Evolutionary conservation across 2,113 vertebrate genomes (phyloP), one percentile per base, ranked within the genome.

Genomic region (Microcebus jonahi): DNA sequence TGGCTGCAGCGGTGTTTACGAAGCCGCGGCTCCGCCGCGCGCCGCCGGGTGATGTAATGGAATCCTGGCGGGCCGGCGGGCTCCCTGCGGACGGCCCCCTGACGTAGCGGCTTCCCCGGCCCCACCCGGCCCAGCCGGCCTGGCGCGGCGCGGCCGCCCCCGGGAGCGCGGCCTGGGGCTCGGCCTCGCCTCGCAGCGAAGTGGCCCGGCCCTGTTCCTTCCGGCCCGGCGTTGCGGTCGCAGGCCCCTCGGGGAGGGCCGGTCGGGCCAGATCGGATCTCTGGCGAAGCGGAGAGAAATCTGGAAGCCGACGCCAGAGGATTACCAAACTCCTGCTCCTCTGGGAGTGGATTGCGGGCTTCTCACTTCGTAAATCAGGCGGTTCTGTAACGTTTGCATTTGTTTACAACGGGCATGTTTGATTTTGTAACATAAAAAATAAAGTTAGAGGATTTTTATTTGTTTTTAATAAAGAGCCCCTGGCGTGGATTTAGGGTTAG

Each of bases 31-130:
- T 53, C 57, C 2, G 1, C 1, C 29, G 25, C 4, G 61, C 29
- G 45, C 61, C 31, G 50, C 55, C 12, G 5, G 89, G 88, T 98
- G 97, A 98, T 50, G 96, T 97, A 75, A 98, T 96, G 98, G 96
- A 97, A 96, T 87, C 53, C 82, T 91, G 96, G 95, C 94, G 2
- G 61, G 4, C 13, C 0, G 0, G 27, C 0, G 29, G 45, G 36
- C 67, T 88, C 85, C 67, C 67, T 57, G n/a, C n/a, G 7, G 85
- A 42, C 80, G 20, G 65, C 50, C 42, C 8, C 11, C 45, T 96
- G 94, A 95, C 94, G 76, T 73, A 88, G 53, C 77, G 94, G 96
- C 94, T 97, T 97, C 87, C 94, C 95, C 96, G 67, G 84, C 96
- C 94, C 55, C 97, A 88, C 97, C 97, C 89, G 59, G 91, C 34